A percentile compares a stretch with the other conserved stretches of the same genome.
phyloP scores from a whole-genome alignment of 2,113 vertebrate genomes.

The Herpailurus yagouaroundi region DNA sequence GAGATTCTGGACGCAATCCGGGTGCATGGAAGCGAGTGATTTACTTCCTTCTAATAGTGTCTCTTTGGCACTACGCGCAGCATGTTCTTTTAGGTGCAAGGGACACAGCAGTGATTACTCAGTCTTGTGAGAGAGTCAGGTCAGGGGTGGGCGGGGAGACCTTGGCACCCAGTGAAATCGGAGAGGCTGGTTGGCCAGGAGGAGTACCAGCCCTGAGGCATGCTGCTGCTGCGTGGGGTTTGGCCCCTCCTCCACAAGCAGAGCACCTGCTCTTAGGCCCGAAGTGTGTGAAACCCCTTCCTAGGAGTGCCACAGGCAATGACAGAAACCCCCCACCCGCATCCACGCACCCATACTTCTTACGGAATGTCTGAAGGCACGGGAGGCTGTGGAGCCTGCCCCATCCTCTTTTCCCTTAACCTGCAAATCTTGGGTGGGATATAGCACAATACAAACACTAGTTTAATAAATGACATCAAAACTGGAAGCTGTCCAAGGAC shows the following conservation, averaged over 20 bases:
- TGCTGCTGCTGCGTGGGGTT: not conserved
- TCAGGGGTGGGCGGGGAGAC: not conserved
- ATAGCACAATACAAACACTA: not conserved
- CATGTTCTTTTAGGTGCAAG: not conserved
- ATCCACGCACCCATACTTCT: fast-evolving
- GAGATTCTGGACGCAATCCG: not conserved
- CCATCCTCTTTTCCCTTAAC: not conserved
- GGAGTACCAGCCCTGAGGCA: not conserved
- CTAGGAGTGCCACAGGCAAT: not conserved
- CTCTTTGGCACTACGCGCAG: not conserved
- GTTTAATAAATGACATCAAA: not conserved
- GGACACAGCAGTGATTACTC: not conserved
- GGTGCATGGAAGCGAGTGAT: not conserved
- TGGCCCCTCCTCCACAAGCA: not conserved
- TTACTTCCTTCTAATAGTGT: not conserved
- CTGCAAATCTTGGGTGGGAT: not conserved
- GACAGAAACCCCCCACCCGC: not conserved
- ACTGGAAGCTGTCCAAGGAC: not conserved
- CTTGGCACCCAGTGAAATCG: not conserved
- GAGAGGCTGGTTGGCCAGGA: not conserved
- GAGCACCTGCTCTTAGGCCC: not conserved
- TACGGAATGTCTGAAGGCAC: not conserved
- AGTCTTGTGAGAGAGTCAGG: not conserved
- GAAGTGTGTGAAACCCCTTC: not conserved
- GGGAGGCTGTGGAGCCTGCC: not conserved